Evolutionary conservation across 2,113 vertebrate genomes (phyloP).

Genomic region (Candoia aspera): DNA sequence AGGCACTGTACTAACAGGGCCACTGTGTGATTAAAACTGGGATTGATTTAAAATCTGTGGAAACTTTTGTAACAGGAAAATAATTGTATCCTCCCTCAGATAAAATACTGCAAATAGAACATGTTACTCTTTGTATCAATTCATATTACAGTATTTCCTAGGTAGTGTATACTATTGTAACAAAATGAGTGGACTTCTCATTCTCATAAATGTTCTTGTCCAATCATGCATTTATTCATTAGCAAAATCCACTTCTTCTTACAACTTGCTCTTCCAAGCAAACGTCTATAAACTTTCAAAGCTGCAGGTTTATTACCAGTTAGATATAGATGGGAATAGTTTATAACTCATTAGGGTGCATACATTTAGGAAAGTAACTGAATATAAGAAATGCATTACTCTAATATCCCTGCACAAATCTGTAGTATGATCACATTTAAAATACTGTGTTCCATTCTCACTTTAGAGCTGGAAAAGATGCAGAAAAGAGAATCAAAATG

Average conservation of each 20-base stretch:
- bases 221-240: not conserved
- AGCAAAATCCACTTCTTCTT: not conserved
- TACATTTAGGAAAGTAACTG: not conserved
- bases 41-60: conserved; percentile 53
- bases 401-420: not conserved
- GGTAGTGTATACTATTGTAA: conserved; percentile 43
- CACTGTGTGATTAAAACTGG: conserved; percentile 42
- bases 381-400: not conserved
- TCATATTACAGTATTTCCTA: conserved; percentile 62
- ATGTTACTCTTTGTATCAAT: conserved; percentile 39
- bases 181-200: conserved; percentile 41
- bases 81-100: conserved; percentile 42
- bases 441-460: not conserved
- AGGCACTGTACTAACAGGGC: not conserved
- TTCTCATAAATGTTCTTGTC: conserved; percentile 54
- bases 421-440: not conserved
- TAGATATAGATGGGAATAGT: not conserved
- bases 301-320: conserved; percentile 15
- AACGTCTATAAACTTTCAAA: not conserved
- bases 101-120: conserved; percentile 21
- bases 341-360: not conserved
- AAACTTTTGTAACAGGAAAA: conserved; percentile 29
- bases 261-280: not conserved
- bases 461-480: not conserved
- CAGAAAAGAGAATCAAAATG: not conserved